A percentile compares a stretch with the other conserved stretches of the same genome.
These are phyloP conservation scores for Embidobia sp. DNA, from an alignment of 2,888 invertebrate species.

Conservation along the genomic window DNA sequence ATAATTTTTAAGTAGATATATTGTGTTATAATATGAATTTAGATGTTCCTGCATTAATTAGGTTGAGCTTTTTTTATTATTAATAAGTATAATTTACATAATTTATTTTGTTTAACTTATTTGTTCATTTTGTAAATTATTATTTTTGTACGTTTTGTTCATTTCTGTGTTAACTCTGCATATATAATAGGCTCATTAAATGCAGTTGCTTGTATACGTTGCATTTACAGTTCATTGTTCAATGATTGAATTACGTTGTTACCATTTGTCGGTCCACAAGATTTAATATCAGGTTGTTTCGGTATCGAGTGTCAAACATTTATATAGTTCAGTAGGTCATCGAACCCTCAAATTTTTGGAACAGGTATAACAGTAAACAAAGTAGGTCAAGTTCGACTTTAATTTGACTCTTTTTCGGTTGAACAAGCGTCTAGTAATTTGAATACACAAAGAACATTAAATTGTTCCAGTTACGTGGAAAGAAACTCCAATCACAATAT, in stretches of 20 bases:
- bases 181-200: constrained; percentile 1
- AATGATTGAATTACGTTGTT: neutral
- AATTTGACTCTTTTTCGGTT: constrained; percentile 23
- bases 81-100: no score
- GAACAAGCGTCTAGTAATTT: constrained; percentile 31
- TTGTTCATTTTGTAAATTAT: no score
- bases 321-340: constrained; percentile 5
- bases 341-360: constrained; percentile 35
- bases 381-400: constrained; percentile 24
- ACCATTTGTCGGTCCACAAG: neutral
- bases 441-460: no score
- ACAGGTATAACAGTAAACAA: constrained; percentile 35
- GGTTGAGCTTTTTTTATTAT: no score
- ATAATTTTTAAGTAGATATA: no score
- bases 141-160: no score
- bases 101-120: no score
- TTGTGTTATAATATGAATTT: no score
- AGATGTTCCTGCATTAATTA: no score
- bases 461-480: no score
- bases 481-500: no score
- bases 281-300: constrained; percentile 22
- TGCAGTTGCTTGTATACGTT: neutral
- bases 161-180: no score
- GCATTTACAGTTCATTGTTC: constrained; percentile 3
- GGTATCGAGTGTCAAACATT: neutral